These are phyloP conservation scores for Drosophila kurseongensis DNA, from an alignment of 1,140 invertebrate genomes.

Conservation along the genomic window DNA sequence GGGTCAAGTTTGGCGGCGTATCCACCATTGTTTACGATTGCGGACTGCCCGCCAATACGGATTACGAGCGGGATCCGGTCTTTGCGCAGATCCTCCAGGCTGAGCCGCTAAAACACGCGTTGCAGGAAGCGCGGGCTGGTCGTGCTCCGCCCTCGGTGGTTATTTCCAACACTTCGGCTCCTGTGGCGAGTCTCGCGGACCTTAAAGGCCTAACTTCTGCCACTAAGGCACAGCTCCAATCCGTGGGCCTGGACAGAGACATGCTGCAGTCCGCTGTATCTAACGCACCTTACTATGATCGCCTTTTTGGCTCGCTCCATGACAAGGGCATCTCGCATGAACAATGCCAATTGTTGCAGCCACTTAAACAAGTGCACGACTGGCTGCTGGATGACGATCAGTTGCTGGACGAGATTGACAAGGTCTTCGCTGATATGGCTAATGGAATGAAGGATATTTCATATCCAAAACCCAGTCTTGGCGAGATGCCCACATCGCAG, in stretches of 20 bases:
- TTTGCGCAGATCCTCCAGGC: constrained; percentile 79
- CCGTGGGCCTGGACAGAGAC: constrained; percentile 86
- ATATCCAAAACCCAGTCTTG: constrained; percentile 44
- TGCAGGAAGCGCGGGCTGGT: constrained; percentile 59
- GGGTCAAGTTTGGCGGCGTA: constrained; percentile 78
- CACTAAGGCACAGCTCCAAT: constrained; percentile 86
- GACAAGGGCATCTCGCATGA: constrained; percentile 85
- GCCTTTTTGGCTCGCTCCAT: constrained; percentile 85
- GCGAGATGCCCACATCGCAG: constrained; percentile 52
- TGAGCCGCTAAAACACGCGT: constrained; percentile 62
- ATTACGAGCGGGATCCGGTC: constrained; percentile 76
- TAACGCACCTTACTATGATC: constrained; percentile 86
- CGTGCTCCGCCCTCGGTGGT: constrained; percentile 43
- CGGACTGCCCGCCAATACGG: constrained; percentile 69
- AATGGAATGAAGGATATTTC: constrained; percentile 50
- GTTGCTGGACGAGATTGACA: constrained; percentile 86
- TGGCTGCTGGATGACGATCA: constrained; percentile 86
- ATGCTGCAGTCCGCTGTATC: constrained; percentile 86
- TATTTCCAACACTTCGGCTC: constrained; percentile 47
- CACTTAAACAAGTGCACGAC: constrained; percentile 86
- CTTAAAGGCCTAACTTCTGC: constrained; percentile 84
- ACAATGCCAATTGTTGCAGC: constrained; percentile 86
- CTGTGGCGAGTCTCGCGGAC: constrained; percentile 49
- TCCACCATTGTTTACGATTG: constrained; percentile 72
- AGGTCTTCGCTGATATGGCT: constrained; percentile 86